Base-by-base conservation (phyloP, 1,140 invertebrate species). In the Grapholita molesta region DNA sequence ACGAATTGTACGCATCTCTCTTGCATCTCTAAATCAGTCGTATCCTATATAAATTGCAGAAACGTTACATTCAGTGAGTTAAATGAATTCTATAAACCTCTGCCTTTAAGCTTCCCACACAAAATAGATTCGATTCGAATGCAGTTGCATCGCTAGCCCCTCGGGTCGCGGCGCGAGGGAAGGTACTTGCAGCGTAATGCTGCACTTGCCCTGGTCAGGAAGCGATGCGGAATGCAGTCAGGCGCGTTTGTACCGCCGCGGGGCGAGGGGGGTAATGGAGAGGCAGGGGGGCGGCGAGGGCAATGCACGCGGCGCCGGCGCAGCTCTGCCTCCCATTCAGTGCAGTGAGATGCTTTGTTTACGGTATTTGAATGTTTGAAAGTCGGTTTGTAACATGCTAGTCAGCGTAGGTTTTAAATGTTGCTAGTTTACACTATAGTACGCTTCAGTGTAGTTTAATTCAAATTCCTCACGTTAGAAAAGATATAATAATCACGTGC, bases 161-260 rank as follows among this genome's bases (percentile, higher is more conserved):
- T 75, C 74, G 76, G 69, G 66, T 42, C 69, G 78, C 69, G 73
- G 74, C 53, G 72, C 42, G 65, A 61, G 69, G 30, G 76, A 23
- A 76, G 28, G 82, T 82, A 82, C 82, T 82, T 77, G 79, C 72
- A 82, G 84, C 82, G 86, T 86, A 89, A 88, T 89, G 87, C 79
- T 86, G 88, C 89, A 91, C 87, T 89, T 89, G 89, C 86, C 85
- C 80, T 81, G 87, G 89, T 86, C 89, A 91, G 89, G 87, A 91
- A 91, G 89, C 89, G 89, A 84, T 70, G 82, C 80, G 89, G 89
- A 90, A 90, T 89, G 88, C 85, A 80, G 85, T 88, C 85, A 88
- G 86, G 74, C 88, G 86, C 86, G 87, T 89, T 88, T 82, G 80
- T 81, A 78, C 65, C 71, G 73, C 75, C 72, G 75, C 67, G 72